Evolutionary conservation across 2,797 vertebrate species (phyloP).

Genomic region (Syngnathus acus): DNA sequence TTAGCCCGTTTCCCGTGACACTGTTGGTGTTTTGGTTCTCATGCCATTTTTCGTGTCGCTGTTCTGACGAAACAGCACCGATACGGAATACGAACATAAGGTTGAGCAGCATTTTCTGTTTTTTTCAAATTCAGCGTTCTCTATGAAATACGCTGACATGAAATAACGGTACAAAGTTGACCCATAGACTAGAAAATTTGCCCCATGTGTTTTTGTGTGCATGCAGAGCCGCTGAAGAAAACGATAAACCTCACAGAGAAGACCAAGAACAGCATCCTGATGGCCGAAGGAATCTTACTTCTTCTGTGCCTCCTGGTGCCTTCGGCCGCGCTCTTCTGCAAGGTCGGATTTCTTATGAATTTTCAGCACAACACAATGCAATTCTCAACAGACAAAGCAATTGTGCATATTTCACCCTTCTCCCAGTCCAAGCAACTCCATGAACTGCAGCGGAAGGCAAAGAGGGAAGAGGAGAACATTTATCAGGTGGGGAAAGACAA

Average conservation of each 20-base stretch:
- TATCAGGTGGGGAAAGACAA: conserved; percentile 62
- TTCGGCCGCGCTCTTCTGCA: conserved; percentile 44
- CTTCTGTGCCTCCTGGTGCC: conserved; percentile 61
- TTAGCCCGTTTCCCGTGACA: not conserved
- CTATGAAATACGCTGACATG: not conserved
- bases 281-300: conserved; percentile 60
- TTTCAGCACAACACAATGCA: not conserved
- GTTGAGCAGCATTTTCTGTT: too few relatives aligned
- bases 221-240: conserved; percentile 50
- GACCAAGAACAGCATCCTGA: conserved; percentile 68
- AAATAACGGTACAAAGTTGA: too few relatives aligned
- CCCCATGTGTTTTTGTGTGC: not conserved
- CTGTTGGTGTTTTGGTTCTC: too few relatives aligned
- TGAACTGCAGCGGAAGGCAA: conserved; percentile 46
- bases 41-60: not conserved
- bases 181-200: not conserved
- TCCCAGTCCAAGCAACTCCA: conserved; percentile 48
- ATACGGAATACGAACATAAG: too few relatives aligned
- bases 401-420: conserved; percentile 11
- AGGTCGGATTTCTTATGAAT: conserved; percentile 46
- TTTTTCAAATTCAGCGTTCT: too few relatives aligned
- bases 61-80: too few relatives aligned
- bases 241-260: conserved; percentile 53
- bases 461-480: conserved; percentile 70
- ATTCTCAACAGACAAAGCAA: not conserved